phyloP scores from a whole-genome alignment of 2,888 invertebrate species.

The Meloe dianella region DNA sequence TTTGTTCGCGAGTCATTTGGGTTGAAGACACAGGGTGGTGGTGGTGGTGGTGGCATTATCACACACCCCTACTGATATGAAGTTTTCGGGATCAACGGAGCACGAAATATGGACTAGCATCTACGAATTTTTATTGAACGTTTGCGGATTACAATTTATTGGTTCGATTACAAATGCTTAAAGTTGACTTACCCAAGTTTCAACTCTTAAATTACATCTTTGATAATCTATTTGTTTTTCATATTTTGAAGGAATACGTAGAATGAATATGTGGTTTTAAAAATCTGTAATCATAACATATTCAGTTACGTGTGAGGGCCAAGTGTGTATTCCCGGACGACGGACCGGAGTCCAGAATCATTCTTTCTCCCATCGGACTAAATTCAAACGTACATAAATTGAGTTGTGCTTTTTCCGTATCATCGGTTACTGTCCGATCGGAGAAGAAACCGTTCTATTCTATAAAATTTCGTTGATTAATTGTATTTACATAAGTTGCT shows the following conservation, averaged over 20 bases:
- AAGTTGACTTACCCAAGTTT: neutral
- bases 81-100: slow-evolving; percentile 58
- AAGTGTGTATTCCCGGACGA: too few relatives aligned
- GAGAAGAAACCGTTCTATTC: too few relatives aligned
- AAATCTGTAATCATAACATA: too few relatives aligned
- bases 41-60: slow-evolving; percentile 39
- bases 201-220: neutral
- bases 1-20: slow-evolving; percentile 54
- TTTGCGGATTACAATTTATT: slow-evolving; percentile 41
- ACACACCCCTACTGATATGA: slow-evolving; percentile 45
- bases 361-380: too few relatives aligned
- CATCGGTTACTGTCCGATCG: too few relatives aligned
- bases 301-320: too few relatives aligned
- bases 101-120: slow-evolving; percentile 57
- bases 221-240: too few relatives aligned
- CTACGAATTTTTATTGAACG: slow-evolving; percentile 48
- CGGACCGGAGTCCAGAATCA: too few relatives aligned
- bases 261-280: too few relatives aligned
- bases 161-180: slow-evolving; percentile 19
- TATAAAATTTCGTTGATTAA: neutral
- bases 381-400: too few relatives aligned
- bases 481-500: neutral
- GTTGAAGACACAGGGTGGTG: slow-evolving; percentile 32
- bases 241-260: too few relatives aligned
- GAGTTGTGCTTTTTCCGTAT: too few relatives aligned